phyloP scores from a whole-genome alignment of 2,113 vertebrate species.

The Cygnus buccinator region DNA sequence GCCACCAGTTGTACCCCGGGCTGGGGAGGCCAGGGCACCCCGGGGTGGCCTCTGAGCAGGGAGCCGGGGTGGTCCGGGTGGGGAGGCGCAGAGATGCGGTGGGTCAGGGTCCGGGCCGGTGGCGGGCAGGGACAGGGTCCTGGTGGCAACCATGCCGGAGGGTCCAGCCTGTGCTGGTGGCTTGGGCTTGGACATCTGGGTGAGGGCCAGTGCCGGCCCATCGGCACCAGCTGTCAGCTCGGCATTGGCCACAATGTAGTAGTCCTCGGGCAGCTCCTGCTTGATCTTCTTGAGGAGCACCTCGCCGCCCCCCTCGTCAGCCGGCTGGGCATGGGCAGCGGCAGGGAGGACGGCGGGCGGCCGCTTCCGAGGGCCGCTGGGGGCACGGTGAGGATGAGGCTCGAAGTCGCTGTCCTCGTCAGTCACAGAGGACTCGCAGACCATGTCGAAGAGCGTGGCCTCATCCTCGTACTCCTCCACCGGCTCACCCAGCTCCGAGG shows the following conservation, averaged over 20 bases:
- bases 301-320: conserved; percentile 71
- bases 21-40: conserved; percentile 71
- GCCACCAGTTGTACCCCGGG: conserved; percentile 30
- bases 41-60: conserved; percentile 63
- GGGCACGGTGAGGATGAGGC: conserved; percentile 69
- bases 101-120: conserved; percentile 63
- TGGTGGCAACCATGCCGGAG: conserved; percentile 69
- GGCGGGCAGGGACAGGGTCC: conserved; percentile 32
- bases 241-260: conserved; percentile 85
- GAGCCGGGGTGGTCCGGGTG: conserved; percentile 47
- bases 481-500: conserved; percentile 83
- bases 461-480: conserved; percentile 87
- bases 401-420: conserved; percentile 90
- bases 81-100: conserved; percentile 68
- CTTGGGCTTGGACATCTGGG: conserved; percentile 81
- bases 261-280: conserved; percentile 87
- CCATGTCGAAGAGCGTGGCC: conserved; percentile 86
- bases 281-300: conserved; percentile 87
- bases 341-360: conserved; percentile 5
- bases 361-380: conserved; percentile 56
- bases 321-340: conserved; percentile 65
- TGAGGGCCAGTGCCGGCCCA: conserved; percentile 75
- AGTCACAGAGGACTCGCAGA: conserved; percentile 88
- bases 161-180: conserved; percentile 65
- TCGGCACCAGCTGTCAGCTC: conserved; percentile 76